These are phyloP conservation scores for Gila robusta DNA, from an alignment of 2,797 vertebrate genomes.

Conservation along the genomic window DNA sequence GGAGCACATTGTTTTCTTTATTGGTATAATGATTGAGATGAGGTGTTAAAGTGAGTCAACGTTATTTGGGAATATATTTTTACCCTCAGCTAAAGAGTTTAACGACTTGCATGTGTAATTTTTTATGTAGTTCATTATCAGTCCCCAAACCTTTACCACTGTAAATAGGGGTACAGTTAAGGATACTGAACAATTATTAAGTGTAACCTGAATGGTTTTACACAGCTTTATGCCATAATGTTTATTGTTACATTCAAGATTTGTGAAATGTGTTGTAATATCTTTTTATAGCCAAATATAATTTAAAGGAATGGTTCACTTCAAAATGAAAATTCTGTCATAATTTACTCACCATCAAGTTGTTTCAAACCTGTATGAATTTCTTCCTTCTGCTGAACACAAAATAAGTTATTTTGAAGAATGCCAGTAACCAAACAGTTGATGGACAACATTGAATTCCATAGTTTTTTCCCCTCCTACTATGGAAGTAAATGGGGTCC, in stretches of 20 bases:
- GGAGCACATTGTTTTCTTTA: conserved; percentile 9
- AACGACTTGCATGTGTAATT: conserved; percentile 5
- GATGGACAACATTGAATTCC: no score
- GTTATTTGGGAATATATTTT: conserved; percentile 1
- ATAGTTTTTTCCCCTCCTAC: no score
- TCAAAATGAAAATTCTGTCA: no score
- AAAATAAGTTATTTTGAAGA: no score
- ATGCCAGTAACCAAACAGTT: no score
- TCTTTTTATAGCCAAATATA: background rate
- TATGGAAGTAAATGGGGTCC: no score
- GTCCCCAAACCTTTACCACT: background rate
- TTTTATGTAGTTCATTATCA: background rate
- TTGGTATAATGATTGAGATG: background rate
- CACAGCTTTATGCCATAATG: background rate
- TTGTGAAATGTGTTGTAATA: background rate
- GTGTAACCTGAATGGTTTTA: background rate
- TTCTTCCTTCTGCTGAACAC: no score
- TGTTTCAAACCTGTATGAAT: no score
- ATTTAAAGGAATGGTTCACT: background rate
- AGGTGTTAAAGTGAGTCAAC: background rate
- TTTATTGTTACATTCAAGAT: background rate
- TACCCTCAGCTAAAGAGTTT: background rate
- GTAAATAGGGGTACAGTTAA: conserved; percentile 7
- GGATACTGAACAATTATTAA: background rate
- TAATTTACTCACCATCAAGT: no score